Evolutionary conservation across 2,113 vertebrate genomes (phyloP).

Genomic region (Ammospiza caudacuta): DNA sequence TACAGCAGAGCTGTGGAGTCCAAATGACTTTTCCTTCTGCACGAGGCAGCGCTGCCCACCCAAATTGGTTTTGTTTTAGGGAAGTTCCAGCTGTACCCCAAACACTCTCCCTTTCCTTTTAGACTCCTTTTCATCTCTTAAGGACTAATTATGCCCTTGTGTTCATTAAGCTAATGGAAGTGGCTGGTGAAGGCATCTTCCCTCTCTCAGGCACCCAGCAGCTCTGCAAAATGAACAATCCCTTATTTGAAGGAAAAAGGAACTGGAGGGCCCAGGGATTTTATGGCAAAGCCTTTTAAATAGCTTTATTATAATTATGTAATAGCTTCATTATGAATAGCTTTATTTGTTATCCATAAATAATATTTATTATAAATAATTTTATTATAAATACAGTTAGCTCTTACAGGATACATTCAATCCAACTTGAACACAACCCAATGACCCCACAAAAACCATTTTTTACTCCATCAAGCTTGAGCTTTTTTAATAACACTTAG

Average conservation of each 20-base stretch:
- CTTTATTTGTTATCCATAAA: neutral
- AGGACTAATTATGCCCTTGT: neutral
- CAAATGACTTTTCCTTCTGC: neutral
- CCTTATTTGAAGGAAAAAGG: neutral
- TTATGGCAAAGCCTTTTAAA: neutral
- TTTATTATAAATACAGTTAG: neutral
- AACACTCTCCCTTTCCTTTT: neutral
- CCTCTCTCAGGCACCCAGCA: neutral
- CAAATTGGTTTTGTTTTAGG: neutral
- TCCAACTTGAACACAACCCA: neutral
- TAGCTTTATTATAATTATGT: neutral
- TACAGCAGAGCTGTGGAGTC: fast-evolving
- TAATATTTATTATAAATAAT: neutral
- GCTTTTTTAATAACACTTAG: neutral
- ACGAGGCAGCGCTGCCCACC: neutral
- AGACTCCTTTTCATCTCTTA: neutral
- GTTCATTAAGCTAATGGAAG: neutral
- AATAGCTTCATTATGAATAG: neutral
- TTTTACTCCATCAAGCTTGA: neutral
- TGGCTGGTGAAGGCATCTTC: neutral
- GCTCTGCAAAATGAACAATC: neutral
- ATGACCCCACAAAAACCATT: neutral
- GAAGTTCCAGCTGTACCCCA: neutral
- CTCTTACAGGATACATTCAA: neutral
- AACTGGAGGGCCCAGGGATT: neutral